Conservation (phyloP, 2,113 vertebrate species). For the Leucosticte australis region DNA sequence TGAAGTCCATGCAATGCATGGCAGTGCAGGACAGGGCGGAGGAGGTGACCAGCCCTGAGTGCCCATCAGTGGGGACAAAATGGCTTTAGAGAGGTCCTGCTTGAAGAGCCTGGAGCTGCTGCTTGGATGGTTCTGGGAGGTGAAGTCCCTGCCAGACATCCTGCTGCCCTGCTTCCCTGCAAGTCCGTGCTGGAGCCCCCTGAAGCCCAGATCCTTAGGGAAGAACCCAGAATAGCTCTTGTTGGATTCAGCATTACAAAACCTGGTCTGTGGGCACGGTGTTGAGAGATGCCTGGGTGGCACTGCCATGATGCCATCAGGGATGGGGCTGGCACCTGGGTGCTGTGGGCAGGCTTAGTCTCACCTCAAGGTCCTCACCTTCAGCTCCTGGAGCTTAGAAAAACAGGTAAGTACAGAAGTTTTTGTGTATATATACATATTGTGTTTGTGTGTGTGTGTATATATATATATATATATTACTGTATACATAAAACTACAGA, state of each 20-base stretch:
- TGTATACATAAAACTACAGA: neutral
- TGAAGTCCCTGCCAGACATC: neutral
- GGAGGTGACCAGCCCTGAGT: neutral
- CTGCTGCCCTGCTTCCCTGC: neutral
- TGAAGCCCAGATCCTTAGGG: neutral
- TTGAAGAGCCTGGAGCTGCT: neutral
- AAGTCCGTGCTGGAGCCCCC: accelerated
- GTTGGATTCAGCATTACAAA: neutral
- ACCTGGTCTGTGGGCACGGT: accelerated
- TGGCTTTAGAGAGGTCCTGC: neutral
- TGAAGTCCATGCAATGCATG: accelerated
- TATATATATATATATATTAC: neutral
- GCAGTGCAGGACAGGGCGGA: neutral
- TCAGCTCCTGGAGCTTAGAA: neutral
- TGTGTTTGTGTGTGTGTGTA: neutral
- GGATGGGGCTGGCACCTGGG: neutral
- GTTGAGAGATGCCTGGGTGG: neutral
- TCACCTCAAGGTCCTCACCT: neutral
- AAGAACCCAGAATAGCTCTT: neutral
- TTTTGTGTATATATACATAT: neutral
- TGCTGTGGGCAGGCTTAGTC: neutral
- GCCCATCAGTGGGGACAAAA: neutral
- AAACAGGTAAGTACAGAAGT: neutral
- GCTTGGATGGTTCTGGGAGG: neutral
- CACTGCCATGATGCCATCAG: accelerated